phyloP scores from a whole-genome alignment of 2,888 invertebrate species.

The Acronicta alni region DNA sequence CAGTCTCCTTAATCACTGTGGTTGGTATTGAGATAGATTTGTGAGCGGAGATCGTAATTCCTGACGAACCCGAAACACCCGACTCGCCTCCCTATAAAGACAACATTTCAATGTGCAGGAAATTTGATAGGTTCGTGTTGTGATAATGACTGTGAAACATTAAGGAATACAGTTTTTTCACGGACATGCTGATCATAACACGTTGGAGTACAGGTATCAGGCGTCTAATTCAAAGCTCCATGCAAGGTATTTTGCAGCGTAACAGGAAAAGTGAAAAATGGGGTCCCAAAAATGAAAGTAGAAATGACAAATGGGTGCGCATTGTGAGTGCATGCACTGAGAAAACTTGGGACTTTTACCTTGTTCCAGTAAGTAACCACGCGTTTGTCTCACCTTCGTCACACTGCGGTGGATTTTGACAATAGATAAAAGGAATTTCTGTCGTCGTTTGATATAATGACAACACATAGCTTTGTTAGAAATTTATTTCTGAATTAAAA shows the following conservation, averaged over 20 bases:
- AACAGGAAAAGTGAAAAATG: constrained; percentile 50
- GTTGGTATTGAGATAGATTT: constrained; percentile 65
- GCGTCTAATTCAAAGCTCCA: constrained; percentile 25
- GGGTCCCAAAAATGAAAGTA: constrained; percentile 43
- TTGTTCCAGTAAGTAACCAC: constrained; percentile 57
- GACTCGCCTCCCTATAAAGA: constrained; percentile 73
- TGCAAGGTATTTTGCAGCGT: constrained; percentile 36
- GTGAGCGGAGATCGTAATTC: constrained; percentile 68
- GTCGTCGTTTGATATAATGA: constrained; percentile 36
- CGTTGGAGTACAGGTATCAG: constrained; percentile 5
- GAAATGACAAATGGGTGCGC: constrained; percentile 56
- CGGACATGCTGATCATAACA: constrained; percentile 14
- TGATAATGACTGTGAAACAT: constrained; percentile 16
- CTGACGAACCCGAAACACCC: constrained; percentile 66
- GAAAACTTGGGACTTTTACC: constrained; percentile 63
- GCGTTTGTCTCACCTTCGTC: constrained; percentile 47
- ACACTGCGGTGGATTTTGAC: constrained; percentile 21
- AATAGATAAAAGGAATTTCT: constrained; percentile 19
- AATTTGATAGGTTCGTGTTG: constrained; percentile 3
- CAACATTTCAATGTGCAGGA: not conserved
- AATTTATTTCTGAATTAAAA: constrained; percentile 37
- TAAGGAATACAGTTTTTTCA: not conserved
- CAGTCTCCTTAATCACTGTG: constrained; percentile 62
- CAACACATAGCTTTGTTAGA: constrained; percentile 43
- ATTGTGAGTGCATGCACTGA: constrained; percentile 62